Evolutionary conservation across 2,888 invertebrate species (phyloP), one percentile per base, ranked within the genome.

Genomic region (Harpagoxenus sublaevis): DNA sequence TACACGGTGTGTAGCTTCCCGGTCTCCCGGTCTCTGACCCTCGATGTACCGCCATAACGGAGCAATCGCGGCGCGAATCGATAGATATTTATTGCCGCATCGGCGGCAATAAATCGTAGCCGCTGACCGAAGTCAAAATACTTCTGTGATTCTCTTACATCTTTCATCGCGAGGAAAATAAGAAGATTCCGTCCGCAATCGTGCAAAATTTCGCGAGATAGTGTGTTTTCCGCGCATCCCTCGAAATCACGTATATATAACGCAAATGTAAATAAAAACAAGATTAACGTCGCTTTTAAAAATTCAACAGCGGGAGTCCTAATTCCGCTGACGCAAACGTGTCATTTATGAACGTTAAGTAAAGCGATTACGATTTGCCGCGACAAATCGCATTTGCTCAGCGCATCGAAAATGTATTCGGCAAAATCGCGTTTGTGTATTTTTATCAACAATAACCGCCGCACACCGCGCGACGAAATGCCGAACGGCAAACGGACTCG

Each of bases 41-140:
- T 48, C 10, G 57, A 60, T n/a, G 28, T 62, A 74, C 18, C 79
- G 60, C 75, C 60, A 60, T 60, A 81, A 75, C 79, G 77, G 79
- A 60, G 79, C 75, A 81, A 81, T 81, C 79, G 75, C 71, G n/a
- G 71, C 78, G 42, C 60, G 79, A 81, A 81, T 74, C 79, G 79
- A 81, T 75, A 28, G 74, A 60, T 81, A 81, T 81, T 75, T 75
- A 81, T 75, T 81, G 75, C 79, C 60, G 57, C 57, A 48, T 48
- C 79, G 79, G 6, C 48, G 60, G 23, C 79, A 18, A 60, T 81
- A 81, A 81, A 81, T 81, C 60, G 77, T 55, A 31, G 12, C 53
- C 77, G 60, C 77, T 60, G 75, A 62, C 60, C 79, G 18, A 75
- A 74, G 60, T 81, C 48, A 81, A 60, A 60, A 53, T 81, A 60